A percentile compares a stretch with the other conserved stretches of the same genome.
Evolutionary conservation across 1,140 invertebrate genomes (phyloP).

Genomic region (Drosophila lacertosa): DNA sequence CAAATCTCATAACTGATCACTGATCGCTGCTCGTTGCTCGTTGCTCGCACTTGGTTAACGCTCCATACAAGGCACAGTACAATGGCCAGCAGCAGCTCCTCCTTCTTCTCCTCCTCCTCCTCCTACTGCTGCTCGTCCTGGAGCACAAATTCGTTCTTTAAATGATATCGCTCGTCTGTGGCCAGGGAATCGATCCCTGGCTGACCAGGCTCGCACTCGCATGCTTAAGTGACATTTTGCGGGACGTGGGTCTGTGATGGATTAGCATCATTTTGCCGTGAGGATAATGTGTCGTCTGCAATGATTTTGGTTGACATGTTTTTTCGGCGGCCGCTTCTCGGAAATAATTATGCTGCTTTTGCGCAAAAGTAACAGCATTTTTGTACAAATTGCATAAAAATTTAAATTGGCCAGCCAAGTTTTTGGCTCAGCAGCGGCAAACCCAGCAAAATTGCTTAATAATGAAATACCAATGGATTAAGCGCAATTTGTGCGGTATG

Average conservation of each 20-base stretch:
- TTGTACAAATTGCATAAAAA: slow-evolving; percentile 84
- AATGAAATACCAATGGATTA: slow-evolving; percentile 82
- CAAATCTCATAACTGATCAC: slow-evolving; percentile 75
- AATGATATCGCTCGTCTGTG: slow-evolving; percentile 32
- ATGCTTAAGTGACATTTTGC: slow-evolving; percentile 79
- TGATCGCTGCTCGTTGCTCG: slow-evolving; percentile 38
- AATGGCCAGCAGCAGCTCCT: too few species aligned
- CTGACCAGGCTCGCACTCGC: slow-evolving; percentile 45
- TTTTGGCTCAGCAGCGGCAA: slow-evolving; percentile 29
- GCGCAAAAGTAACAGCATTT: slow-evolving; percentile 80
- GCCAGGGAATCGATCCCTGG: slow-evolving; percentile 30
- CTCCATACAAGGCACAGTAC: slow-evolving; percentile 48
- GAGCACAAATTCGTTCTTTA: slow-evolving; percentile 29
- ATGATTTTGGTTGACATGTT: slow-evolving; percentile 77
- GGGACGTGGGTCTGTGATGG: slow-evolving; percentile 67
- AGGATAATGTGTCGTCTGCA: slow-evolving; percentile 81
- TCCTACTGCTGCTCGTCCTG: slow-evolving; percentile 1
- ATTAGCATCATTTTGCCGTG: slow-evolving; percentile 79
- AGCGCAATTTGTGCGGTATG: slow-evolving; percentile 76
- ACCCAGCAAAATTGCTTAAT: slow-evolving; percentile 76
- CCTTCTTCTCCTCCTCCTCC: too few species aligned
- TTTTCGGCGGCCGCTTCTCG: slow-evolving; percentile 50
- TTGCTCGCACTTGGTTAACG: slow-evolving; percentile 60
- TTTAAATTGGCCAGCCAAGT: slow-evolving; percentile 69
- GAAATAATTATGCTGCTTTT: slow-evolving; percentile 83